Evolutionary conservation across 2,888 invertebrate species (phyloP).

Genomic region (Dendrolimus pini): DNA sequence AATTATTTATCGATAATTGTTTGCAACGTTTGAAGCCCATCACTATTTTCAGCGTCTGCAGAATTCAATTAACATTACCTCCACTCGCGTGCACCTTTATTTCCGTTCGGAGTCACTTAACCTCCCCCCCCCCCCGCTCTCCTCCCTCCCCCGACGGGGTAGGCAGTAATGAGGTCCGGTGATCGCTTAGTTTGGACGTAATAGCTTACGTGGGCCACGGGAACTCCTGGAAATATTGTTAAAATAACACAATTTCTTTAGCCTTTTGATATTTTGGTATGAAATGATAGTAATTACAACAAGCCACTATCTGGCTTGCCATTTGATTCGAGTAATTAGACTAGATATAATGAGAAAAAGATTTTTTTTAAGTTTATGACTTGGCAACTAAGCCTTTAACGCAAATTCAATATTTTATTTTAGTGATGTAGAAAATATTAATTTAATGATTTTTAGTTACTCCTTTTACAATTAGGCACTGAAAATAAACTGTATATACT

Average conservation of each 20-base stretch:
- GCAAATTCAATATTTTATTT: too few relatives aligned
- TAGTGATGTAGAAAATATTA: too few relatives aligned
- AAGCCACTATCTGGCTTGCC: too few relatives aligned
- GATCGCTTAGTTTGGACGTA: conserved; percentile 73
- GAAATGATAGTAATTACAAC: too few relatives aligned
- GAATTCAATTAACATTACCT: conserved; percentile 78
- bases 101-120: conserved; percentile 76
- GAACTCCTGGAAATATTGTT: conserved; percentile 11
- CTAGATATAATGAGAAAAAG: too few relatives aligned
- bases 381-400: too few relatives aligned
- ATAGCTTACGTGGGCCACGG: conserved; percentile 63
- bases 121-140: conserved; percentile 23
- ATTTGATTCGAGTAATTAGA: too few relatives aligned
- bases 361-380: too few relatives aligned
- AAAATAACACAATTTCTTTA: conserved; percentile 9
- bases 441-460: too few relatives aligned
- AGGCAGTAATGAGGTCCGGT: conserved; percentile 70
- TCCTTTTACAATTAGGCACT: too few relatives aligned
- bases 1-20: conserved; percentile 14
- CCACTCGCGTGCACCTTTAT: conserved; percentile 77
- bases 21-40: conserved; percentile 20
- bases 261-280: too few relatives aligned
- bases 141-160: conserved; percentile 15
- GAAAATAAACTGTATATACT: too few relatives aligned
- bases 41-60: conserved; percentile 63